phyloP scores from a whole-genome alignment of 2,113 vertebrate genomes.

The Sitta europaea region DNA sequence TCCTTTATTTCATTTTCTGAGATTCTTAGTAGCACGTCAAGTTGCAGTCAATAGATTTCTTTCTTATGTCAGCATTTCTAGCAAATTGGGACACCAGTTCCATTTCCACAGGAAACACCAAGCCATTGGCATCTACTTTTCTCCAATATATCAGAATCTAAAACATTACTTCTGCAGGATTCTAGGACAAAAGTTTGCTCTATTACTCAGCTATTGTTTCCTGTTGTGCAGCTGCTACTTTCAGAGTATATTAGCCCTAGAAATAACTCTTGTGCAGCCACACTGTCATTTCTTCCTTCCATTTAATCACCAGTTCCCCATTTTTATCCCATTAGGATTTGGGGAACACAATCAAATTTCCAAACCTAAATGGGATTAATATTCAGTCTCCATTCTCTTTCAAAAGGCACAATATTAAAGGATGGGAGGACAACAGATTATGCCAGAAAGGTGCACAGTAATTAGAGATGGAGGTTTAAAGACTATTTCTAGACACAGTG shows the following conservation, averaged over 20 bases:
- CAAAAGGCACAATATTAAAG: not conserved
- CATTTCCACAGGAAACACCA: not conserved
- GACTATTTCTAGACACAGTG: not conserved
- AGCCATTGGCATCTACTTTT: not conserved
- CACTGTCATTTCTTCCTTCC: not conserved
- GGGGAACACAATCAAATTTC: not conserved
- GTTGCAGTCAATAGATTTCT: not conserved
- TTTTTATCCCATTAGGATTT: not conserved
- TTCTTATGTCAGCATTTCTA: not conserved
- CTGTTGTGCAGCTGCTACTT: not conserved
- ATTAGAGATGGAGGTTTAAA: not conserved
- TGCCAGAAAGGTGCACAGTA: not conserved
- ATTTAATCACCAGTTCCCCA: not conserved
- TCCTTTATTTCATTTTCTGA: not conserved
- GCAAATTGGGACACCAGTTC: not conserved
- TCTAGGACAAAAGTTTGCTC: not conserved
- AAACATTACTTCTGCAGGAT: not conserved
- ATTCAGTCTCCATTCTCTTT: not conserved
- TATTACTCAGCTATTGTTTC: not conserved
- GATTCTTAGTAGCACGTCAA: not conserved
- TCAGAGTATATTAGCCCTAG: not conserved
- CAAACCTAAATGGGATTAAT: not conserved
- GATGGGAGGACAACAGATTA: not conserved
- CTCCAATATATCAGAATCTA: not conserved
- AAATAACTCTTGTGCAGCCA: not conserved